Evolutionary conservation across 2,113 vertebrate genomes (phyloP), one percentile per base, ranked within the genome.

Genomic region (Mormoops blainvillei): DNA sequence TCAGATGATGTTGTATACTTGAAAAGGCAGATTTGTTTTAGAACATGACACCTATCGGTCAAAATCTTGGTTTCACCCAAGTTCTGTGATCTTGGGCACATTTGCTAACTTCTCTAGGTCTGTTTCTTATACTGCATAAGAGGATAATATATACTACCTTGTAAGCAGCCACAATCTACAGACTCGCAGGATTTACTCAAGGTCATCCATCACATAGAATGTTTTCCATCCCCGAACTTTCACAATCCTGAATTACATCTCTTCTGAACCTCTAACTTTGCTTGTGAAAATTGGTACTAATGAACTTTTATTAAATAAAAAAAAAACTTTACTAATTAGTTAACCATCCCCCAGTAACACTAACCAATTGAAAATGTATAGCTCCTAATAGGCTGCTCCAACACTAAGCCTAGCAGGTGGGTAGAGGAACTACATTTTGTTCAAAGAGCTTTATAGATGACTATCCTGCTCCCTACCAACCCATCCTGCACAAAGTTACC

Each of bases 251-350:
- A 13, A 85, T 84, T 38, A 36, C 78, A 5, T 77, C 52, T 77
- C 63, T 41, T 65, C 31, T 76, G 74, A 95, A 90, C 1, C 15
- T 63, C 52, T 15, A 56, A 43, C 15, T 76, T 10, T 87, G 16
- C 19, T 92, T 90, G 7, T 65, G 26, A 95, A 89, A 90, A 73
- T 2, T n/a, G 14, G 67, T 82, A 7, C 38, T 95, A 84, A 93
- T 65, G 26, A 31, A 93, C n/a, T 63, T 89, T 61, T 89, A 70
- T 65, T 80, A 87, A 48, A 48, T 93, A 84, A 87, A 94, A 94
- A 56, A 10, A 90, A 96, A 94, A 52, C 5, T 50, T 96, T 20
- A 63, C 36, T 74, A 87, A 86, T 50, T 88, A 22, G 4, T 48
- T 92, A 92, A 71, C 10, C 45, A 58, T 36, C 3, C 15, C 0